These are phyloP conservation scores for Heliocidaris erythrogramma DNA, from an alignment of 35 echinoderm and acorn worm species.

Conservation along the genomic window DNA sequence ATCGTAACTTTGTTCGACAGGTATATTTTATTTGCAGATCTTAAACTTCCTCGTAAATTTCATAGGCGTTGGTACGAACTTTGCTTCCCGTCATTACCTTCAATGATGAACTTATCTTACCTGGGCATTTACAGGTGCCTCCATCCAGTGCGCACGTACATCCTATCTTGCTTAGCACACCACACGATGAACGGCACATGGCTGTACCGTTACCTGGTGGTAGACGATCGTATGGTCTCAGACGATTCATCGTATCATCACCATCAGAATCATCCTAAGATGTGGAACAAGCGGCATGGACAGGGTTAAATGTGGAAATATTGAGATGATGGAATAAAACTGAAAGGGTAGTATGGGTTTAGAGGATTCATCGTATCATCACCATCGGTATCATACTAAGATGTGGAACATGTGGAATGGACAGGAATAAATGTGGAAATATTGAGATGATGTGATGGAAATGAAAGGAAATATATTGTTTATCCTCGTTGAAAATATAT, in stretches of 20 bases:
- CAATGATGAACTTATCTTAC: background rate
- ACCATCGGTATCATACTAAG: background rate
- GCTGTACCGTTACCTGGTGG: constrained; percentile 33
- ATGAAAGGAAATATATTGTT: no score
- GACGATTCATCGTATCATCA: background rate
- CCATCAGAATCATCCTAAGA: constrained; percentile 26
- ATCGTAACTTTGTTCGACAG: no score
- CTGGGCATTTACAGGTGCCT: constrained; percentile 23
- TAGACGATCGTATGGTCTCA: background rate
- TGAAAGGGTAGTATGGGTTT: background rate
- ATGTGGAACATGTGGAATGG: background rate
- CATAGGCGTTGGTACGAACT: no score
- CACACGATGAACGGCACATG: constrained; percentile 38
- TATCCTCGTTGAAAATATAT: no score
- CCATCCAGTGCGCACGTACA: constrained; percentile 21
- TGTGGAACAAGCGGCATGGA: background rate
- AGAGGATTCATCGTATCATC: background rate
- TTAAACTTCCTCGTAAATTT: no score
- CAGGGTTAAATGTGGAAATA: background rate
- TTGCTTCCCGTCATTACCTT: no score
- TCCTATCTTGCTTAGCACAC: constrained; percentile 34
- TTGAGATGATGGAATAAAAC: background rate
- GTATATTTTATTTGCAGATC: no score
- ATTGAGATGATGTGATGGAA: background rate
- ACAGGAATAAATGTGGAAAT: background rate